Percentiles rank a stretch among this genome's conserved stretches.
Evolutionary conservation across 2,113 vertebrate species (phyloP).

Genomic region (Oceanodroma tethys): DNA sequence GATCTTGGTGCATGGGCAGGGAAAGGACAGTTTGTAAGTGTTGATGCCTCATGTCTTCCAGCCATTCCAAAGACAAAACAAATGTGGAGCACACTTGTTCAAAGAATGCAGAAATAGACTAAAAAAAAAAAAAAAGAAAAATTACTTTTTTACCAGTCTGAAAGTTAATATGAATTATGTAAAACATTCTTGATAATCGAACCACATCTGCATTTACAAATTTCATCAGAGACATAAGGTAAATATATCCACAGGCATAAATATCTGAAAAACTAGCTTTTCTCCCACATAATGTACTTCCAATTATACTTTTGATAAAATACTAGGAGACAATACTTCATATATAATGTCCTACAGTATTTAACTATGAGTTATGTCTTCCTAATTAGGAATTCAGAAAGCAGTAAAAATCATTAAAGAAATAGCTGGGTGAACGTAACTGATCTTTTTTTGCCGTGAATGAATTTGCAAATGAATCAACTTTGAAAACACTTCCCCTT

Average conservation of each 20-base stretch:
- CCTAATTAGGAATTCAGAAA: conserved; percentile 22
- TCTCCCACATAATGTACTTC: neutral
- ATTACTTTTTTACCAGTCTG: neutral
- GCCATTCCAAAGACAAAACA: neutral
- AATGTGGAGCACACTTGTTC: neutral
- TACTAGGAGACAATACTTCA: neutral
- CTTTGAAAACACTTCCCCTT: neutral
- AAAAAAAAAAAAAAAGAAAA: neutral
- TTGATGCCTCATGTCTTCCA: neutral
- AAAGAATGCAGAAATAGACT: neutral
- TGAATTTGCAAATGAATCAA: neutral
- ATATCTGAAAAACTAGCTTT: neutral
- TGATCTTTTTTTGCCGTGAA: neutral
- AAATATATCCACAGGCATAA: neutral
- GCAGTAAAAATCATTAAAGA: neutral
- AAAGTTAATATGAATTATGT: neutral
- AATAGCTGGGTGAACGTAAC: neutral
- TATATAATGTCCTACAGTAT: neutral
- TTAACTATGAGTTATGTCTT: neutral
- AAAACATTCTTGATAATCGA: neutral
- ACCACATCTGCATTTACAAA: neutral
- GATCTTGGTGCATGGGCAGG: neutral
- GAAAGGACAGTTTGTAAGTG: neutral
- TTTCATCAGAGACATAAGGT: neutral
- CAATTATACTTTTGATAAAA: conserved; percentile 22